Percentiles rank a stretch among this genome's conserved stretches.
phyloP scores from a whole-genome alignment of 2,797 vertebrate genomes.

The Danio albolineatus region DNA sequence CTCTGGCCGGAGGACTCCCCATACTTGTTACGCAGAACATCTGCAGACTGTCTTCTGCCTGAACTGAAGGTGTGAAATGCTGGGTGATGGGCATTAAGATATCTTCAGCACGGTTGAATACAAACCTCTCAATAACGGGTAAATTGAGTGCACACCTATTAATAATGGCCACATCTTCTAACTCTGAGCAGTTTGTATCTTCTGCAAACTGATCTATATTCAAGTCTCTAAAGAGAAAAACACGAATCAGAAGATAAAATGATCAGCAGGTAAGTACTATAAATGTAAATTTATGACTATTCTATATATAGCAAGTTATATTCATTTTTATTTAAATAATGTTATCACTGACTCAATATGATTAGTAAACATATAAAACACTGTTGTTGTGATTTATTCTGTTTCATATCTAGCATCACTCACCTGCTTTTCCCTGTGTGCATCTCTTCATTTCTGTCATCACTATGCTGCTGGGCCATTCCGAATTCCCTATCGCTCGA shows the following conservation, averaged over 20 bases:
- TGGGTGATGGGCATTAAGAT: conserved; percentile 12
- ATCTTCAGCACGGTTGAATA: conserved; percentile 5
- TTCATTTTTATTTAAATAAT: background rate
- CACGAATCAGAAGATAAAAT: background rate
- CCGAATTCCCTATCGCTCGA: conserved; percentile 45
- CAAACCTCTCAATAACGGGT: background rate
- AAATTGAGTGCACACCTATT: background rate
- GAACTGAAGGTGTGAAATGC: conserved; percentile 1
- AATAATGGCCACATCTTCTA: background rate
- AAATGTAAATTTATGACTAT: background rate
- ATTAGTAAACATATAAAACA: background rate
- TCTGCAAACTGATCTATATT: background rate
- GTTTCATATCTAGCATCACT: conserved; percentile 39
- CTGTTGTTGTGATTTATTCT: background rate
- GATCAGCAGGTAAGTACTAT: background rate
- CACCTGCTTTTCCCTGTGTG: conserved; percentile 57
- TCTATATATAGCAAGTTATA: background rate
- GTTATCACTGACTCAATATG: background rate
- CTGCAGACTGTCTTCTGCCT: conserved; percentile 32
- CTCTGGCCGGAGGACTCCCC: conserved; percentile 28
- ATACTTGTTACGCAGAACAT: background rate
- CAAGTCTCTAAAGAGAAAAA: background rate
- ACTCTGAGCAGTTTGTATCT: background rate
- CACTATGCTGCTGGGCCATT: conserved; percentile 52
- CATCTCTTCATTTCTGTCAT: conserved; percentile 54